Evolutionary conservation across 2,888 invertebrate genomes (phyloP), one percentile per base, ranked within the genome.

Genomic region (Catocala nupta): DNA sequence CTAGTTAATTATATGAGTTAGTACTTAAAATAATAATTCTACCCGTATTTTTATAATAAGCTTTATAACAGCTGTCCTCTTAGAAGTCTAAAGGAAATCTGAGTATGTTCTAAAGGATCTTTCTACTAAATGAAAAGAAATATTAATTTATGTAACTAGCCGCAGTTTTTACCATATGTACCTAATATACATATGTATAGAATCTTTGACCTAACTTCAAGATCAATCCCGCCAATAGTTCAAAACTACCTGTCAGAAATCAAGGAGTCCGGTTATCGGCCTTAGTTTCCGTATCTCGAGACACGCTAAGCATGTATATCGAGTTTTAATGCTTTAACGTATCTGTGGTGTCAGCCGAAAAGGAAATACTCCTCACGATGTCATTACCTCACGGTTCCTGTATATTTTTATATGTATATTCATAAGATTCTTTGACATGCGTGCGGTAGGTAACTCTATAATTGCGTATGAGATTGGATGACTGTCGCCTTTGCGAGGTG

Each of bases 401-500:
- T 67, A 45, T 55, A 47, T 45, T 63, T 77, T 39, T 70, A 56
- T 77, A 70, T 70, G 67, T 73, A 62, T 70, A 78, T 78, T 73
- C 73, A 78, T 73, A 70, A 68, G 71, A 57, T 63, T 58, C 47
- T 67, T 71, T 66, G 74, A 65, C 68, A 68, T 47, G 57, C 58
- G 65, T 77, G 79, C 68, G 77, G 79, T 78, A 76, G 79, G 77
- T 78, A 64, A 62, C 47, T 53, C 62, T 64, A 43, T 67, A 69
- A 75, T 68, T 68, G 50, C 61, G 63, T 63, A 9, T 51, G 43
- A 55, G 66, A 71, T 66, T 51, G 50, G 65, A 62, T 63, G 64
- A 48, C 59, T 63, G 65, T 63, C 68, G 63, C 63, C 75, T 71
- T 65, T 57, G 25, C 25, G 25, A 25, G 25, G 3, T 3, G 25